phyloP scores from a whole-genome alignment of 2,113 vertebrate species.

The Bucco capensis region DNA sequence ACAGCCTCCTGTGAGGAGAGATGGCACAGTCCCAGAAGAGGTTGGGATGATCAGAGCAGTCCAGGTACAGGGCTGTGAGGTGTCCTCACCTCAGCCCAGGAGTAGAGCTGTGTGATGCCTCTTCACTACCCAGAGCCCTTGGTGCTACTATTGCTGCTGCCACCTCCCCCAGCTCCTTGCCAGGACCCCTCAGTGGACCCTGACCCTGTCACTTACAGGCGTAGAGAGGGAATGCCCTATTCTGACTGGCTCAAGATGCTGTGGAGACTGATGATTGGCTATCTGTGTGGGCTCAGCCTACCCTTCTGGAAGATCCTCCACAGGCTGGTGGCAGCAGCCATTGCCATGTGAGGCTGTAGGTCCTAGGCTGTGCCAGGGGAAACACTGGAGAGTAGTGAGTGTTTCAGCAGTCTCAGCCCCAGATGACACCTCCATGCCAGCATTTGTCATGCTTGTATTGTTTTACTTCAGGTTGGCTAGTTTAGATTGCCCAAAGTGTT shows the following conservation, averaged over 20 bases:
- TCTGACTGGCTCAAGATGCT: background rate
- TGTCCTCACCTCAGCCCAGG: accelerated
- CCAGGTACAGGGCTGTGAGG: accelerated
- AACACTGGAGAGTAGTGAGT: accelerated
- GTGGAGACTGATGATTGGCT: background rate
- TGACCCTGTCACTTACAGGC: background rate
- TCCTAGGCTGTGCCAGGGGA: background rate
- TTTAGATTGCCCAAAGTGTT: background rate
- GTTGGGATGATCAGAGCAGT: background rate
- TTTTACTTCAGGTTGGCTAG: background rate
- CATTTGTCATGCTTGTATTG: accelerated
- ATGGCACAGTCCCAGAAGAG: background rate
- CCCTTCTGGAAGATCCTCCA: background rate
- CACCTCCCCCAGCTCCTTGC: accelerated
- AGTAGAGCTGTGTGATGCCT: background rate
- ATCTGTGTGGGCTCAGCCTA: background rate
- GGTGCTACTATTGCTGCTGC: accelerated
- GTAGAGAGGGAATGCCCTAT: background rate
- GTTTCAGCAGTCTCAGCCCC: background rate
- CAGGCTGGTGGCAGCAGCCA: no score
- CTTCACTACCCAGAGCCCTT: accelerated
- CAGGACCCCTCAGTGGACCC: no score
- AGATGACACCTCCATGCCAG: accelerated
- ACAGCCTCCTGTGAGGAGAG: background rate
- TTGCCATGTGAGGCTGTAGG: background rate